Evolutionary conservation across 2,113 vertebrate genomes (phyloP).

Genomic region (Chitala chitala): DNA sequence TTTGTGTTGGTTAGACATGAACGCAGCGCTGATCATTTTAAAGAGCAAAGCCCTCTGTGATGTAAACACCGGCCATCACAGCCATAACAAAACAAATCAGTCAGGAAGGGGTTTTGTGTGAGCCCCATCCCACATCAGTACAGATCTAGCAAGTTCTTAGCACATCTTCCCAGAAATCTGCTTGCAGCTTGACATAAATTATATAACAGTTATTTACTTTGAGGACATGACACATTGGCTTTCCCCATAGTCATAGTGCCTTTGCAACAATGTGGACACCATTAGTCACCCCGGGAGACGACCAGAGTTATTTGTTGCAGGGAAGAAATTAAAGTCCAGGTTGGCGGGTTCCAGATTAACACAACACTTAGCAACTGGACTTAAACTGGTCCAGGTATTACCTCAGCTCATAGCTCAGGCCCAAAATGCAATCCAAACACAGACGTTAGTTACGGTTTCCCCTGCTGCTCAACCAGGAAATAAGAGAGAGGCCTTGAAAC

Average conservation of each 20-base stretch:
- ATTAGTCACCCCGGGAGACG: neutral
- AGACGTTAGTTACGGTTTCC: neutral
- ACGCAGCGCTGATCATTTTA: neutral
- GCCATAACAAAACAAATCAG: too few relatives aligned
- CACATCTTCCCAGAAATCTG: too few relatives aligned
- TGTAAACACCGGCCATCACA: too few relatives aligned
- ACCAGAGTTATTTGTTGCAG: neutral
- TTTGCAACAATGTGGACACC: too few relatives aligned
- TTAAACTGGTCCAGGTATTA: conserved; percentile 1
- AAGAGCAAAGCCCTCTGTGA: too few relatives aligned
- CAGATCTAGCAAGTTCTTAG: too few relatives aligned
- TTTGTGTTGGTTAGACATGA: neutral
- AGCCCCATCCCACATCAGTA: too few relatives aligned
- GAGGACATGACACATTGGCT: too few relatives aligned
- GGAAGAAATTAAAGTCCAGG: conserved; percentile 4
- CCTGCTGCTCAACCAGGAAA: neutral
- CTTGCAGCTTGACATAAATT: too few relatives aligned
- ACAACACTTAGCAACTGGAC: neutral
- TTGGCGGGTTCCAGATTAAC: neutral
- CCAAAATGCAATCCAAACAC: neutral
- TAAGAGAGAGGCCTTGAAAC: neutral
- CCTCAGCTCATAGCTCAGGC: conserved; percentile 1
- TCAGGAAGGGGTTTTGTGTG: too few relatives aligned
- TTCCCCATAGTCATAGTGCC: too few relatives aligned
- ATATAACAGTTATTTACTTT: too few relatives aligned